Evolutionary conservation across 2,797 vertebrate genomes (phyloP), one percentile per base, ranked within the genome.

Genomic region (Trichosurus vulpecula): DNA sequence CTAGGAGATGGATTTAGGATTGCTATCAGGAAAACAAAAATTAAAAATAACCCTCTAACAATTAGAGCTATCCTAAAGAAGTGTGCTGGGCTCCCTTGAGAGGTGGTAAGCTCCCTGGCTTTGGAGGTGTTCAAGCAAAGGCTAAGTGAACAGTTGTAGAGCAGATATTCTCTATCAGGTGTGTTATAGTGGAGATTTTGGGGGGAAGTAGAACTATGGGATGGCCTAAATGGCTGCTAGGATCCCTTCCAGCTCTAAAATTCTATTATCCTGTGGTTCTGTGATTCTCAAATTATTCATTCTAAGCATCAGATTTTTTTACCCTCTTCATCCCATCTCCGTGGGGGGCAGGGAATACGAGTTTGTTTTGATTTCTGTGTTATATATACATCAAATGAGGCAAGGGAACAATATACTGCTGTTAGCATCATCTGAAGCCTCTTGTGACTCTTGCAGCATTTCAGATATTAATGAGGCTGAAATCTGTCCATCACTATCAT

Each of bases 251-350:
- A 29, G 13, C 6, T 29, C 35, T 74, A n/a, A 66, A 66, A 74
- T 74, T 74, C 35, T 74, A 1, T 74, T 41, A 8, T 22, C n/a
- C 16, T 41, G 41, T 74, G 6, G n/a, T 74, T 74, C 66, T 74
- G 35, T n/a, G 35, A 74, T 41, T 74, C 19, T 74, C 2, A 2
- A 93, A 91, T 93, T 92, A 61, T 29, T 92, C n/a, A 53, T 92
- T 97, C 94, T 95, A 94, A 95, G 25, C 90, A 27, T 95, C 25
- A 89, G 54, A 93, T 81, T 93, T 96, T 95, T 90, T 91, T 93
- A 51, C 53, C 95, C 11, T 90, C 89, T 31, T 35, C 52, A 47
- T 92, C 54, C 92, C 90, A 95, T 27, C 74, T 87, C 41, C 22
- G 3, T 47, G 22, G 74, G 94, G 57, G 53, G 8, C n/a, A n/a